Evolutionary conservation across 37 sponge, comb jelly and placozoan genomes (phyloP), one percentile per base, ranked within the genome.

Genomic region (Halisarca cf. caerulea): DNA sequence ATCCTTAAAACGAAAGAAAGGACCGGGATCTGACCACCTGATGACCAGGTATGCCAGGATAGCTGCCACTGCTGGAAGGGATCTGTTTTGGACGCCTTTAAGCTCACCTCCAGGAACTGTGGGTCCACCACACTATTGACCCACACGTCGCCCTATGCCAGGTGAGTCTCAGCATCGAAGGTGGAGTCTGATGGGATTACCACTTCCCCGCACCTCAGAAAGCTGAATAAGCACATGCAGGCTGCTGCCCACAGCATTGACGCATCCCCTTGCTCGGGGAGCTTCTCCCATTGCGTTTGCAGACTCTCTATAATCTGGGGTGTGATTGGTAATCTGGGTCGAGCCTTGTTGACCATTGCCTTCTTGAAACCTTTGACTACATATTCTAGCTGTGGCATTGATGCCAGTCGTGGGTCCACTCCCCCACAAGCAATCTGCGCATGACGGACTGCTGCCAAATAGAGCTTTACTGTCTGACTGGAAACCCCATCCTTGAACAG

Each of bases 371-470:
- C 89, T 42, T 15, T 55, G 25, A 36, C 41, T 14, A 84, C 74
- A 32, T 57, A 45, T 40, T 64, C 62, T 47, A 89, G 80, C 23
- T 62, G 79, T 3, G 81, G 85, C 73, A 84, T 36, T 11, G 39
- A 33, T 33, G 74, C 23, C 35, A 43, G 40, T 4, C 59, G 73
- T 23, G 66, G 79, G 11, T 64, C 66, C 24, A 57, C 40, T 1
- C 77, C n/a, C 20, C 88, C 83, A 21, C 30, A 39, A 17, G 51
- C 20, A 30, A 88, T 75, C 24, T 82, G 88, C 17, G 51, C 20
- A 23, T 83, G 83, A 9, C 88, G 42, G 4, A 88, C 54, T 44
- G 69, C 88, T 39, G 84, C 75, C 68, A 88, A 68, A 43, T 88
- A 88, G 47, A 2, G 1, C 79, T 78, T 78, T n/a, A 78, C 14